Evolutionary conservation across 2,888 invertebrate genomes (phyloP), one percentile per base, ranked within the genome.

Genomic region (Protophormia terraenovae): DNA sequence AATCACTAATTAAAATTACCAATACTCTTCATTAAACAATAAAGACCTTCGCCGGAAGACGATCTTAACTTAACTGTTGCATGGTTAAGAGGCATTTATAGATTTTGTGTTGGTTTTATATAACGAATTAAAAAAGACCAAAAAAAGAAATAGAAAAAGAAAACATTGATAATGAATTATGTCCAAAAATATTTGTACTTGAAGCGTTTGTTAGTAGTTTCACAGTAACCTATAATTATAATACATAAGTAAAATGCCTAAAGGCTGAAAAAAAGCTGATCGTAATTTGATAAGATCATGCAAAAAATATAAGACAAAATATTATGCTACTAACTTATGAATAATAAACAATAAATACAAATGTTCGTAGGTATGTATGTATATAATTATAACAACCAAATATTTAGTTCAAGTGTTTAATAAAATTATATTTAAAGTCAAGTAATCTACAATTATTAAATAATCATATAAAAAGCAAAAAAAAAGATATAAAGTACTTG

Each of bases 351-450:
- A 35, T 10, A 29, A 8, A 69, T 8, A 27, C 22, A 35, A 5
- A 53, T 7, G 53, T 5, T 29, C 5, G 6, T 16, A n/a, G n/a
- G n/a, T n/a, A n/a, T n/a, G n/a, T n/a, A n/a, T n/a, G n/a, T n/a
- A 16, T 0, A 10, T 16, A 64, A 27, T 19, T 35, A 62, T 12
- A 64, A 41, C 45, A 24, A 62, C 22, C 22, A 2, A 4, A 3
- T 62, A 50, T 32, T 47, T 67, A 32, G 32, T 67, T 67, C 47
- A 67, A 67, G 67, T 67, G 6, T 29, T 67, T 19, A 12, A 22
- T 50, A 19, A 22, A 19, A 38, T 47, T 47, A 47, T 8, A 16
- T 3, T 0, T 22, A 29, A 32, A 50, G 1, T 16, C 66, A 47
- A 41, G 47, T 47, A 19, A 29, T 47, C 10, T 24, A 16, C 16